A percentile compares a stretch with the other conserved stretches of the same genome.
These are phyloP conservation scores for Hirudo medicinalis DNA, from an alignment of 1,140 invertebrate genomes.

Conservation along the genomic window DNA sequence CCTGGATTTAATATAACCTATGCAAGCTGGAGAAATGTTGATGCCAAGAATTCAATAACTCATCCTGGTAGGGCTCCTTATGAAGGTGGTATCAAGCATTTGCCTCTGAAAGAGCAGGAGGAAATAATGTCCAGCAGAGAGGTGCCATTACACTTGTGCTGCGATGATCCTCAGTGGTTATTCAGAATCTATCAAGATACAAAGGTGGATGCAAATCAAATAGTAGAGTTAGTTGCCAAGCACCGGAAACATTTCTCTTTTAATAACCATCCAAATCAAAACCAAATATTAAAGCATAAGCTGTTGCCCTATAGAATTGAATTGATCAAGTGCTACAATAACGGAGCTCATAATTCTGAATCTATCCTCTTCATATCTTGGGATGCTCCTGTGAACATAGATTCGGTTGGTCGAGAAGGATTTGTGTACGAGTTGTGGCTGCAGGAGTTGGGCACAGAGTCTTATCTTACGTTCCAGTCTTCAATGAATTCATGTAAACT, in stretches of 20 bases:
- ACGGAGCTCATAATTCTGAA: neutral
- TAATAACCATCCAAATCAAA: neutral
- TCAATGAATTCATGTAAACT: conserved; percentile 6
- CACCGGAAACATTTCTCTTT: neutral
- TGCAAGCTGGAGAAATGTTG: conserved; percentile 39
- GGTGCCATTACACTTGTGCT: conserved; percentile 43
- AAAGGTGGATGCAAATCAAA: conserved; percentile 34
- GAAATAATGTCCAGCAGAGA: conserved; percentile 33
- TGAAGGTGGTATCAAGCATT: conserved; percentile 40
- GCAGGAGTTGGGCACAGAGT: conserved; percentile 20
- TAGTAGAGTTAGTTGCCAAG: conserved; percentile 25
- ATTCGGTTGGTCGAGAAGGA: conserved; percentile 19
- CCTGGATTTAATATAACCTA: conserved; percentile 37
- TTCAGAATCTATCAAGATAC: conserved; percentile 49
- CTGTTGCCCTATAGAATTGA: too few species aligned
- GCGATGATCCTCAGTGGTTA: conserved; percentile 44
- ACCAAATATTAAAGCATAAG: neutral
- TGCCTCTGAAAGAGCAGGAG: conserved; percentile 33
- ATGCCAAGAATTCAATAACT: conserved; percentile 32
- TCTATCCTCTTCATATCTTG: conserved; percentile 21
- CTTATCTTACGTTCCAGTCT: conserved; percentile 17
- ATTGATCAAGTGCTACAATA: too few species aligned
- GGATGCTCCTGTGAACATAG: conserved; percentile 28
- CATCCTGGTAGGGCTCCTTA: conserved; percentile 37
- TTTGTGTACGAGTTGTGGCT: conserved; percentile 29